Evolutionary conservation across 2,113 vertebrate genomes (phyloP), one percentile per base, ranked within the genome.

Genomic region (Camelus dromedarius): DNA sequence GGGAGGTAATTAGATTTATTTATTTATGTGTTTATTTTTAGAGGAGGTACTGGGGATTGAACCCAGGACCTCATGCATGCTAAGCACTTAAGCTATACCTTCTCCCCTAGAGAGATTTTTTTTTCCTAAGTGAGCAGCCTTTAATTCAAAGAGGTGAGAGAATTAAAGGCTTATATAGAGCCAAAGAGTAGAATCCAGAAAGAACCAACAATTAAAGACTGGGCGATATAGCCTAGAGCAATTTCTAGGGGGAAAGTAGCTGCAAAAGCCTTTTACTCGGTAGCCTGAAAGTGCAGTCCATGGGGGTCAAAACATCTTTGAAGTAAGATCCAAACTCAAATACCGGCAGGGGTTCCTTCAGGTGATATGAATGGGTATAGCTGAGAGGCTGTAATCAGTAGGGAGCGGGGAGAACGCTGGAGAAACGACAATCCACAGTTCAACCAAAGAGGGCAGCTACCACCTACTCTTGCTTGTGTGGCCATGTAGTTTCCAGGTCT

Each of bases 351-450:
- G 11, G 24, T 22, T 77, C 4, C n/a, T 64, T 35, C 22, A 32
- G 32, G 35, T 42, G 8, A 32, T 1, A 14, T 7, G 10, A 87
- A 46, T n/a, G 30, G 32, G 19, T 30, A 30, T 80, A 3, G 3
- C 8, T 26, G 32, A 56, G 6, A 18, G 1, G 12, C 0, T 26
- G 1, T 16, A 24, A 64, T 22, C 16, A 8, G 5, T 2, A 73
- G 38, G 28, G 3, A 38, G 8, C 19, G 13, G 26, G 22, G 0
- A 32, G 54, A 50, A 58, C 0, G 7, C 56, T 12, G 5, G 22
- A 35, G 46, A 60, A n/a, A 30, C 1, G 32, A 62, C 10, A n/a
- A 28, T 1, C 20, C 7, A 4, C 13, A 7, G 3, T 14, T 11
- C 15, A 56, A 26, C 32, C 42, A 15, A 54, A 72, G 5, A 67